Percentiles rank a stretch among this genome's conserved stretches.
phyloP scores from a whole-genome alignment of 2,113 vertebrate species.

The Chaetops frenatus region DNA sequence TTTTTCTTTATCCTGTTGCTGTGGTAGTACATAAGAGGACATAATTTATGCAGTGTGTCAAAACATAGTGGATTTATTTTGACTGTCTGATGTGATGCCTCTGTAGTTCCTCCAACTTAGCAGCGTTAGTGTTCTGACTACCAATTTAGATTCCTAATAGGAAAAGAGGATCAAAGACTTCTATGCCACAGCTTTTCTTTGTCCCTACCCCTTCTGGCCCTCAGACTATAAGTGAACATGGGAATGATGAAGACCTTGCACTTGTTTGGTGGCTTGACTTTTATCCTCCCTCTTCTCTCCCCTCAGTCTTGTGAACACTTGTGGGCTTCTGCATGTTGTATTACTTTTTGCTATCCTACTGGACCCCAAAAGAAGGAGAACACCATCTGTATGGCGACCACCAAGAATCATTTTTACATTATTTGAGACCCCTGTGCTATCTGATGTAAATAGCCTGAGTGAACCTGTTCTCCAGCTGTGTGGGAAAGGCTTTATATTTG shows the following conservation, averaged over 20 bases:
- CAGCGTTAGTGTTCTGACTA: neutral
- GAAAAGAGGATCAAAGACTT: neutral
- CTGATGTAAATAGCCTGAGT: neutral
- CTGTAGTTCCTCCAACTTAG: neutral
- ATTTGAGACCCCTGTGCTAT: neutral
- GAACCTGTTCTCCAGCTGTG: neutral
- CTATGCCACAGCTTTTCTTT: neutral
- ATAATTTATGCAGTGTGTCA: neutral
- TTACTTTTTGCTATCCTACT: neutral
- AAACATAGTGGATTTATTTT: neutral
- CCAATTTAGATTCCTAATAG: neutral
- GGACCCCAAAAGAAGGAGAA: neutral
- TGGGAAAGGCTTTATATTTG: neutral
- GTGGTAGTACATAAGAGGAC: neutral
- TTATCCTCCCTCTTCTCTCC: neutral
- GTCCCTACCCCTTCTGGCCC: neutral
- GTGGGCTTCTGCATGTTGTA: neutral
- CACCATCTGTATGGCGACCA: neutral
- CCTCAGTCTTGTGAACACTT: neutral
- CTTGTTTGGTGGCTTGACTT: neutral
- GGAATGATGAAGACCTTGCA: neutral
- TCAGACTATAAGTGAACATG: neutral
- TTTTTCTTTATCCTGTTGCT: neutral
- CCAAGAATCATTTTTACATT: neutral
- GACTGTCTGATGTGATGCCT: neutral